Conservation (phyloP, 2,797 vertebrate genomes). For the Cetoscarus ocellatus region DNA sequence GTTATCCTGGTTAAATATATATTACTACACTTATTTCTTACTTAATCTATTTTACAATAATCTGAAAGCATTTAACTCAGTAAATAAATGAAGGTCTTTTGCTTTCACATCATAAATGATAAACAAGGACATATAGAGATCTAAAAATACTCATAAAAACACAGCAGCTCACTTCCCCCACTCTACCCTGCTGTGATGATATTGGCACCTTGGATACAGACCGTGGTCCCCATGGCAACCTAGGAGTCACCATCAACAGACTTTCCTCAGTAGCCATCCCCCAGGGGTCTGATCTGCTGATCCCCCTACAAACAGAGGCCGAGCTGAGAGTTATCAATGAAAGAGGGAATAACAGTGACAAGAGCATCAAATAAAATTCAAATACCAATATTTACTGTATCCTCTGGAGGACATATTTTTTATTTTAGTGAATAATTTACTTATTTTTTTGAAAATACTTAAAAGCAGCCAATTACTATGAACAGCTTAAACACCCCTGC, state of each 20-base stretch:
- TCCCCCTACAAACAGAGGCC: constrained; percentile 22
- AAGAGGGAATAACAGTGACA: not conserved
- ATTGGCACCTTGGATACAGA: constrained; percentile 63
- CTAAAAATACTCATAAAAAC: constrained; percentile 62
- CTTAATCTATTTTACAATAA: no score
- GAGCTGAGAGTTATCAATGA: constrained; percentile 18
- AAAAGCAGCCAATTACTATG: no score
- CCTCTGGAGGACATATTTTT: no score
- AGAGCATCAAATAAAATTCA: not conserved
- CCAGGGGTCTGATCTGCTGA: constrained; percentile 16
- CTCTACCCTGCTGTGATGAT: constrained; percentile 44
- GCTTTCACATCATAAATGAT: constrained; percentile 15
- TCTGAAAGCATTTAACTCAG: not conserved
- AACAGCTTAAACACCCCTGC: no score
- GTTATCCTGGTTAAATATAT: no score
- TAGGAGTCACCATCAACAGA: constrained; percentile 64
- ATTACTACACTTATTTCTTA: no score
- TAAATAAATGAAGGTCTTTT: not conserved
- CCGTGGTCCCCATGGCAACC: constrained; percentile 66
- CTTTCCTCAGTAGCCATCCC: constrained; percentile 64
- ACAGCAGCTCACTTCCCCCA: constrained; percentile 21
- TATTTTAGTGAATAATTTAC: no score
- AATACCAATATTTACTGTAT: not conserved
- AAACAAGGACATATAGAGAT: constrained; percentile 23
- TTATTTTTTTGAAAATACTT: no score